Base-by-base conservation (phyloP, 37 sponge, comb jelly and placozoan genomes). In the Chondrosia reniformis region DNA sequence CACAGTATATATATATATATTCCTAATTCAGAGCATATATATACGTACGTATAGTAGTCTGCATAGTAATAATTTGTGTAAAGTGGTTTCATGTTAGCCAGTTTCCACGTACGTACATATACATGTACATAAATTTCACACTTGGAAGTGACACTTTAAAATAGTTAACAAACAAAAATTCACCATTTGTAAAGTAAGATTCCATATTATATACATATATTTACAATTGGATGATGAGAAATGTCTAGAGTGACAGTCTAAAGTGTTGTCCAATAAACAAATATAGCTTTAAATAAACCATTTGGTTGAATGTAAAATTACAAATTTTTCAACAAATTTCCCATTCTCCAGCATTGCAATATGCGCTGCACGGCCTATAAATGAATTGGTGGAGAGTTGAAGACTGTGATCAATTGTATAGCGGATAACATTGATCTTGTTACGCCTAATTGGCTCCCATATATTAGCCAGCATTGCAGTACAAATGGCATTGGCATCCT, bases 301-400 rank as follows among this genome's bases (percentile, higher is more conserved):
- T 37, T 89, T 86, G 40, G 84, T 80, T 25, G 84, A 66, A 38
- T 87, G 91, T 21, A 85, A 74, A 7, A 64, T 38, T 6, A 93
- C 86, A 73, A 98, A 82, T 55, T 93, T 98, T 78, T 98, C 88
- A 31, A 95, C 87, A 79, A 95, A 95, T 37, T 84, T 63, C 57
- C 90, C 96, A 57, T 79, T 80, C 75, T 98, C 99, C 56, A 98
- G 76, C 83, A 93, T 93, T 17, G 99, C 99, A 31, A 98, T 90
- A 46, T 98, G 99, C 2, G 96, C 99, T 3, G 96, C 96, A 54
- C 99, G 78, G 7, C 99, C 99, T 33, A 98, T 93, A 42, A 98
- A 22, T 12, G 89, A 84, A 61, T 93, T 88, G 38, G 92, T 73
- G 9, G 88, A 84, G 6, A 83, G 46, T n/a, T 89, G 81, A 17